Percentiles rank a stretch among this genome's conserved stretches.
phyloP scores from a whole-genome alignment of 2,113 vertebrate genomes.

The Corythaixoides concolor region DNA sequence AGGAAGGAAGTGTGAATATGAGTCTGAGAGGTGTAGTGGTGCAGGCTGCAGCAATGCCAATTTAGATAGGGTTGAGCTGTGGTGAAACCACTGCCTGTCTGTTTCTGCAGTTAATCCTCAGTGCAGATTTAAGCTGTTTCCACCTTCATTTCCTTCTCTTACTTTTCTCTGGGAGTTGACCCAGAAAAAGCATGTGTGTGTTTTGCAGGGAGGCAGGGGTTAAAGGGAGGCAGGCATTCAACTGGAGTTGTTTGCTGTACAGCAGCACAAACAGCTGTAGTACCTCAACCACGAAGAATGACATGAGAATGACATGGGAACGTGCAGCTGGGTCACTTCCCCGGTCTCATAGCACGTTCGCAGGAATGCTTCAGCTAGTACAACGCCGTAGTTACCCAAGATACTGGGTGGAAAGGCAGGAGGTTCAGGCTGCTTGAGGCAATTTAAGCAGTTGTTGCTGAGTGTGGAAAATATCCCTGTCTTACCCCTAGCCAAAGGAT shows the following conservation, averaged over 20 bases:
- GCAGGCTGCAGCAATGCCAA: neutral
- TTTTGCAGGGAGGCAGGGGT: neutral
- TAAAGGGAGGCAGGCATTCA: neutral
- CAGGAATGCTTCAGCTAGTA: neutral
- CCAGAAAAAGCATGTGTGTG: neutral
- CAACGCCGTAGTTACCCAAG: neutral
- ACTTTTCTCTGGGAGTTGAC: neutral
- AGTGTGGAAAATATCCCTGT: neutral
- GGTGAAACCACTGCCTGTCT: neutral
- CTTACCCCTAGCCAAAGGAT: neutral
- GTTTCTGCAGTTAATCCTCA: neutral
- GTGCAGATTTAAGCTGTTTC: neutral
- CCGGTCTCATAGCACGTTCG: neutral
- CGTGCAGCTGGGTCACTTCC: neutral
- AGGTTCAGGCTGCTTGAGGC: neutral
- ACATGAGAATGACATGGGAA: slow-evolving; percentile 20
- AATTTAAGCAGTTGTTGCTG: neutral
- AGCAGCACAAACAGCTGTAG: slow-evolving; percentile 14
- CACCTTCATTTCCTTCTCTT: neutral
- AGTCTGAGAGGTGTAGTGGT: neutral
- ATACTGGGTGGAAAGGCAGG: neutral
- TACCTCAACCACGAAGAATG: neutral
- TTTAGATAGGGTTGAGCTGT: neutral
- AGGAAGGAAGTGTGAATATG: neutral
- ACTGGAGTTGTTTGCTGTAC: neutral